Evolutionary conservation across 2,888 invertebrate genomes (phyloP), one percentile per base, ranked within the genome.

Genomic region (Lithosia quadra): DNA sequence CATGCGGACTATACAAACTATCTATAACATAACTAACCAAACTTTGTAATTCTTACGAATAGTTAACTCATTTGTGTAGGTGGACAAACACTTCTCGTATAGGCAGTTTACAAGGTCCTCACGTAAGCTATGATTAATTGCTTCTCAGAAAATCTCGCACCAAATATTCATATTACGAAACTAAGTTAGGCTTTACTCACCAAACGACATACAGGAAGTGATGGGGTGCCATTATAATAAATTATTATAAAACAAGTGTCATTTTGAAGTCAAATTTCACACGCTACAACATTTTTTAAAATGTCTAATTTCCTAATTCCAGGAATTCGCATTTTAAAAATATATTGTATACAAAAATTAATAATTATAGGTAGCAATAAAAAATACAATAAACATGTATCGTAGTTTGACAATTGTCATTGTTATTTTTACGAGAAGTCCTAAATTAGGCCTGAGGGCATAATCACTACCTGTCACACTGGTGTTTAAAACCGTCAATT

Each of bases 401-500:
- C 59, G 39, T 55, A 59, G 33, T 39, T 63, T 43, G 68, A 36
- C 53, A 55, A 63, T 68, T 64, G 53, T 34, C 55, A 59, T 59
- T 63, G 63, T 64, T 56, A 60, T 53, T 53, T n/a, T 55, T 11
- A 22, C 36, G 57, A 58, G 21, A 24, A 67, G 11, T 67, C 63
- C 68, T 22, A 63, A 66, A 70, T 66, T 70, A 66, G 62, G 36
- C 43, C 13, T 21, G 67, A 39, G 2, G 64, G 72, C 57, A 33
- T 59, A 57, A 61, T 79, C 21, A 77, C 75, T 79, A 77, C 22
- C 64, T 74, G 34, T 67, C 21, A 53, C 62, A 49, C 72, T 64
- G 69, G 68, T 68, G 69, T 73, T 69, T 57, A 43, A 70, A 79
- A 77, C 77, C 69, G 49, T 1, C 67, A 78, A 81, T 80, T 79